Evolutionary conservation across 2,113 vertebrate species (phyloP).

Genomic region (Pangasianodon hypophthalmus): DNA sequence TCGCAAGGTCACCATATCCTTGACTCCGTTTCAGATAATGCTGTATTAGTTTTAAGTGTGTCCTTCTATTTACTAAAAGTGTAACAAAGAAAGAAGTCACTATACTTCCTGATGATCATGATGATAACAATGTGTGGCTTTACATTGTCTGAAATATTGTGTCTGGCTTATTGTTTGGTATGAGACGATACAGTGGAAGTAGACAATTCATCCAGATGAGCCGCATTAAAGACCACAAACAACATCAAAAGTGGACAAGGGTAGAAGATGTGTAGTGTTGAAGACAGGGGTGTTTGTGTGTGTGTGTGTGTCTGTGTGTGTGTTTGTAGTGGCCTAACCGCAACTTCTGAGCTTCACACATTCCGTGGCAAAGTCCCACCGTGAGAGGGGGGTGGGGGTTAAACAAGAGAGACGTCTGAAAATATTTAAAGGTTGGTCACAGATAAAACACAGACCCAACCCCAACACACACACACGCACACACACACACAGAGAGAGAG

Average conservation of each 20-base stretch:
- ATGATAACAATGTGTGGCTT: conserved; percentile 7
- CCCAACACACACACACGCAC: conserved; percentile 34
- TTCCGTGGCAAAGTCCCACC: conserved; percentile 63
- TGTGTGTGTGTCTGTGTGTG: background rate
- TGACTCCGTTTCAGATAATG: conserved; percentile 20
- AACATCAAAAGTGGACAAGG: conserved; percentile 46
- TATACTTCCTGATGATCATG: conserved; percentile 2
- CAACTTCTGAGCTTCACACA: conserved; percentile 70
- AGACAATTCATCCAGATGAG: conserved; percentile 56
- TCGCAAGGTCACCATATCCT: background rate
- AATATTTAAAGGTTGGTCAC: conserved; percentile 70
- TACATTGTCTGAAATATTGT: conserved; percentile 8
- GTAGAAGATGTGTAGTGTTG: conserved; percentile 39
- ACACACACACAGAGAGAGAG: no score
- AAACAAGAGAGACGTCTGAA: conserved; percentile 68
- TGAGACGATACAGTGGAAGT: conserved; percentile 50
- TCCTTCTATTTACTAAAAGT: background rate
- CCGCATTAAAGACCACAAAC: conserved; percentile 55
- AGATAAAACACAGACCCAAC: conserved; percentile 73
- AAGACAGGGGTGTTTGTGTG: background rate
- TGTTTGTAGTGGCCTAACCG: conserved; percentile 45
- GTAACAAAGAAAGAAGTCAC: background rate
- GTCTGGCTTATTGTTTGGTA: conserved; percentile 25
- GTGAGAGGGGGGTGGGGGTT: conserved; percentile 54
- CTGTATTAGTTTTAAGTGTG: conserved; percentile 37